Conservation (phyloP, 1,140 invertebrate species). For the Aphaenogaster rudis region DNA sequence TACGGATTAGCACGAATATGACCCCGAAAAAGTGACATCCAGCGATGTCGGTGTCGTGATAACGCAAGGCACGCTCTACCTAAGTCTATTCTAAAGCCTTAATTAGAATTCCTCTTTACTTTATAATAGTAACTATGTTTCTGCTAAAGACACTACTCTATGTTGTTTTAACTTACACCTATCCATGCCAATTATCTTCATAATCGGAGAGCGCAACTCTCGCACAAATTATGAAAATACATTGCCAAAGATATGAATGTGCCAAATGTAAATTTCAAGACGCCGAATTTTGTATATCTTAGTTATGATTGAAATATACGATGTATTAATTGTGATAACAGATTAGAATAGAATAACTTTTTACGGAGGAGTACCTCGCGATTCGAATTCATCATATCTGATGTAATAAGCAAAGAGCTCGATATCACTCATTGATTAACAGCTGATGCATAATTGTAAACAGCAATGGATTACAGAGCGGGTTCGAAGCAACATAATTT, state of each 20-base stretch:
- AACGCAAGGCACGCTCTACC: constrained; percentile 56
- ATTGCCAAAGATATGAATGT: constrained; percentile 13
- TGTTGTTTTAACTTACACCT: constrained; percentile 11
- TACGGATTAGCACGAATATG: constrained; percentile 28
- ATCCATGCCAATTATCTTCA: constrained; percentile 8
- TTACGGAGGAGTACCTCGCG: neutral
- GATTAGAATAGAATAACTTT: neutral
- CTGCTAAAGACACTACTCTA: constrained; percentile 36
- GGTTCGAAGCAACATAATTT: neutral
- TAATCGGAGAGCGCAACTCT: neutral
- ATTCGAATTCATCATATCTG: neutral
- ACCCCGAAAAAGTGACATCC: constrained; percentile 35
- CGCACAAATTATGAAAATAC: constrained; percentile 18
- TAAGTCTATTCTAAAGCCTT: constrained; percentile 47
- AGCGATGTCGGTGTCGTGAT: constrained; percentile 22
- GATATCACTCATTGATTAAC: neutral
- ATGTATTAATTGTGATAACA: neutral
- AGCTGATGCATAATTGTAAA: neutral
- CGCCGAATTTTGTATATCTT: neutral
- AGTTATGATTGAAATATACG: neutral
- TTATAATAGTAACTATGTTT: constrained; percentile 47
- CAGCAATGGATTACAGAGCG: neutral
- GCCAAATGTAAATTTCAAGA: neutral
- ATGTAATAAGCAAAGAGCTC: neutral
- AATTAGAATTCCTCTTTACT: constrained; percentile 50